Evolutionary conservation across 1,140 invertebrate species (phyloP).

Genomic region (Nebria ingens): DNA sequence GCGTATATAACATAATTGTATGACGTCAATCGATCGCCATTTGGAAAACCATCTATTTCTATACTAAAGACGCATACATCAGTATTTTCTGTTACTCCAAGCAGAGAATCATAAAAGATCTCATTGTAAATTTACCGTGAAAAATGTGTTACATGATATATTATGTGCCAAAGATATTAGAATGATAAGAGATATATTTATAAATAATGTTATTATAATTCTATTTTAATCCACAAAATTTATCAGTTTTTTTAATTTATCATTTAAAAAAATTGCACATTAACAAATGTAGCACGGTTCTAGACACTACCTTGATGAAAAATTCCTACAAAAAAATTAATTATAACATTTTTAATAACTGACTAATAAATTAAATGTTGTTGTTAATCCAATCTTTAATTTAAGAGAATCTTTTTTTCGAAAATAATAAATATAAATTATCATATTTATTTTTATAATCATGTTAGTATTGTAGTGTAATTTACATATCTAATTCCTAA

Average conservation of each 20-base stretch:
- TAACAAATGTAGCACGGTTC: constrained; percentile 2
- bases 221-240: background rate
- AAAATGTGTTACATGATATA: background rate
- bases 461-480: constrained; percentile 5
- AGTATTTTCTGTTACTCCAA: background rate
- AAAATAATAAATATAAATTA: constrained; percentile 6
- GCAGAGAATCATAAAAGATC: background rate
- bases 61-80: background rate
- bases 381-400: background rate
- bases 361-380: background rate
- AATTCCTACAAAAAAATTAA: background rate
- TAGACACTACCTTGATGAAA: constrained; percentile 6
- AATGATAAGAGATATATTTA: background rate
- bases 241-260: background rate
- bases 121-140: background rate
- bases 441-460: constrained; percentile 10
- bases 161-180: constrained; percentile 8
- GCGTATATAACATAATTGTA: too few relatives aligned
- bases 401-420: background rate
- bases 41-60: background rate
- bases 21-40: too few relatives aligned
- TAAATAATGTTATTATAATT: background rate
- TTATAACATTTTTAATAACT: background rate
- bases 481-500: constrained; percentile 3
- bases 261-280: background rate